Conservation (phyloP, 2,113 vertebrate species). For the Rhinolophus sinicus region DNA sequence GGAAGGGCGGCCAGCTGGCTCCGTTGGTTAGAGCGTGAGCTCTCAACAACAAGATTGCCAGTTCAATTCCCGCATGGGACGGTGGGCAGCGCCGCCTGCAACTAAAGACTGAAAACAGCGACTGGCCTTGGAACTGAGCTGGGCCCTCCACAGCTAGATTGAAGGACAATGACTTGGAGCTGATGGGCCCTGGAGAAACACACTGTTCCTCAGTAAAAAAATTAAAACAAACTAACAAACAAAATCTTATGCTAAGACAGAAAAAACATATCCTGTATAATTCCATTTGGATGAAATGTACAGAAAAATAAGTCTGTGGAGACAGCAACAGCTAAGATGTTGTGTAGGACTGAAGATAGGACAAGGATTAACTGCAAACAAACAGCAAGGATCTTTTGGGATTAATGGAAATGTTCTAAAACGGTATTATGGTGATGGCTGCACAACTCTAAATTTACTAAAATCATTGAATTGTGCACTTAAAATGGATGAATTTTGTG, state of each 20-base stretch:
- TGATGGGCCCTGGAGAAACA: too few relatives aligned
- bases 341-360: not conserved
- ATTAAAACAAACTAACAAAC: too few relatives aligned
- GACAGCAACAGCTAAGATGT: not conserved
- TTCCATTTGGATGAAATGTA: not conserved
- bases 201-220: too few relatives aligned
- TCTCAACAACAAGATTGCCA: too few relatives aligned
- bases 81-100: too few relatives aligned
- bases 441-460: not conserved
- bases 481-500: not conserved
- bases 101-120: too few relatives aligned
- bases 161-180: too few relatives aligned
- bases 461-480: not conserved
- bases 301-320: not conserved
- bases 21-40: too few relatives aligned
- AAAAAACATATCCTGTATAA: not conserved
- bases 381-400: not conserved
- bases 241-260: not conserved
- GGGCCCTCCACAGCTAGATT: too few relatives aligned
- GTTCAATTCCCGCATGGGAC: too few relatives aligned
- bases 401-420: not conserved
- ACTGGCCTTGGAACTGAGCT: too few relatives aligned
- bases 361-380: not conserved
- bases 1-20: too few relatives aligned
- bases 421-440: not conserved